Percentiles rank a stretch among this genome's conserved stretches.
phyloP scores from a whole-genome alignment of 2,888 invertebrate genomes.

The Melanotus villosus region DNA sequence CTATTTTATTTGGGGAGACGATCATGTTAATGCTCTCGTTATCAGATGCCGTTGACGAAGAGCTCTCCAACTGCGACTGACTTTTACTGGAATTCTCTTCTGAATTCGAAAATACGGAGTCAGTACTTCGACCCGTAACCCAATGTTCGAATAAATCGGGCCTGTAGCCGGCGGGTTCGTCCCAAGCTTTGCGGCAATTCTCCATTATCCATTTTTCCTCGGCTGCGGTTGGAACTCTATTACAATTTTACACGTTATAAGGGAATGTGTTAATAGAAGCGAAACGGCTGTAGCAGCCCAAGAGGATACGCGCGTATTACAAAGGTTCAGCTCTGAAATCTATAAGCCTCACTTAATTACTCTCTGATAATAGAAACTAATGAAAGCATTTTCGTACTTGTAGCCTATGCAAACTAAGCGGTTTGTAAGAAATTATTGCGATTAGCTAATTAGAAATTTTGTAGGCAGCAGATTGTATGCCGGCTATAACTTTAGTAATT shows the following conservation, averaged over 20 bases:
- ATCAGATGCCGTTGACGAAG: not conserved
- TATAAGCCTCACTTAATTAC: no score
- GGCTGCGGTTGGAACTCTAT: constrained; percentile 69
- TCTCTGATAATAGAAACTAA: no score
- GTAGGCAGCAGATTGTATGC: no score
- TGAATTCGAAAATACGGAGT: constrained; percentile 7
- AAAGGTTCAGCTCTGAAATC: not conserved
- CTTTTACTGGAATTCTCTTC: not conserved
- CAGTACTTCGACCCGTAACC: constrained; percentile 59
- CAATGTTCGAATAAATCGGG: constrained; percentile 72
- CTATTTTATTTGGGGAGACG: no score
- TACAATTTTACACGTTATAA: not conserved
- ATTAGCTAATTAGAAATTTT: no score
- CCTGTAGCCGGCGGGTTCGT: constrained; percentile 71
- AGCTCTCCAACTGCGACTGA: no score
- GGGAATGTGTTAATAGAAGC: not conserved
- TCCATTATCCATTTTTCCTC: constrained; percentile 77
- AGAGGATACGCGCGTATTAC: no score
- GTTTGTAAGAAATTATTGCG: no score
- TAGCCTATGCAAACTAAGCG: no score
- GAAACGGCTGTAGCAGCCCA: no score
- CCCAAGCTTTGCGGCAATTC: constrained; percentile 75
- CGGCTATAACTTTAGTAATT: no score
- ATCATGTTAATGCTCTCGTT: constrained; percentile 13
- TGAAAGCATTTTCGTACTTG: no score